Percentiles rank a stretch among this genome's conserved stretches.
Conservation (phyloP, 2,113 vertebrate genomes). For the Rostratula benghalensis region DNA sequence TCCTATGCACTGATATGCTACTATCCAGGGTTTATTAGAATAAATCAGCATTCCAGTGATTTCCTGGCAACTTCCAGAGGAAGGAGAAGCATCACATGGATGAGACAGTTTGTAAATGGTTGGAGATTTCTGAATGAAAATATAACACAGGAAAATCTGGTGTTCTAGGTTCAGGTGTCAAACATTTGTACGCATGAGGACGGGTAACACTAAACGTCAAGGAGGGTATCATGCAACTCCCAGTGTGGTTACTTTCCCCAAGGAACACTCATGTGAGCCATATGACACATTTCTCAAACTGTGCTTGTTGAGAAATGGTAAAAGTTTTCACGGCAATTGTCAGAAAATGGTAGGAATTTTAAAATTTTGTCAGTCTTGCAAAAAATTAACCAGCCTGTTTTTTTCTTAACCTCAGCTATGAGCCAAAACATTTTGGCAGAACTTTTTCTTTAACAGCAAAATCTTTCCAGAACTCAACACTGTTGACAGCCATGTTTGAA, state of each 20-base stretch:
- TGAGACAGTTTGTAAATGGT: not conserved
- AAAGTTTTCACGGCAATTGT: not conserved
- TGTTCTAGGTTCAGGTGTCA: not conserved
- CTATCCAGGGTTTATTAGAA: not conserved
- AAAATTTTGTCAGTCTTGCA: not conserved
- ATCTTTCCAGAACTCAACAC: not conserved
- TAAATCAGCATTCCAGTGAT: not conserved
- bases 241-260: not conserved
- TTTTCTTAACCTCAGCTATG: not conserved
- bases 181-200: accelerated
- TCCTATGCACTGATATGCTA: not conserved
- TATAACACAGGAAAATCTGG: not conserved
- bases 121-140: not conserved
- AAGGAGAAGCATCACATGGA: not conserved
- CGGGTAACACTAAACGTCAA: not conserved
- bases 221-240: not conserved
- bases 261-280: accelerated
- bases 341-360: not conserved
- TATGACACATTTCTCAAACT: not conserved
- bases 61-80: not conserved
- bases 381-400: not conserved
- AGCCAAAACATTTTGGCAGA: not conserved
- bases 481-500: not conserved
- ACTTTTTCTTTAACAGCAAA: not conserved
- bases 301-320: not conserved